Evolutionary conservation across 2,113 vertebrate species (phyloP), one percentile per base, ranked within the genome.

Genomic region (Phaethon lepturus): DNA sequence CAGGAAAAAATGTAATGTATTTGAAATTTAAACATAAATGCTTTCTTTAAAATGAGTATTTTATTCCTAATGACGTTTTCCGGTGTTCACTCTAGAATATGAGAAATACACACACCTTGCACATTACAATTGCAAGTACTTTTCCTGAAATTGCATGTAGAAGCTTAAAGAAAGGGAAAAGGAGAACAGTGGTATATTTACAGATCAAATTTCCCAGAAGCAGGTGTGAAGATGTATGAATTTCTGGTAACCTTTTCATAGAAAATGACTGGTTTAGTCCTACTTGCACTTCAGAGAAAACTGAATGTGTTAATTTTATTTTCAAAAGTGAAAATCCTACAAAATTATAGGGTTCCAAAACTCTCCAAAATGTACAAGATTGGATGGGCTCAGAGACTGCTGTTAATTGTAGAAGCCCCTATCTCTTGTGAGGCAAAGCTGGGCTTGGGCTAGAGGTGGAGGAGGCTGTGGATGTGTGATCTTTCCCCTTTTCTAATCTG

Each of bases 21-120:
- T 87, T 92, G 55, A 84, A 88, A 93, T 94, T 58, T 93, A 87
- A 90, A 72, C 50, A 64, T 91, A 82, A 38, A 33, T 47, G 45
- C 66, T 92, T 93, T 75, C 59, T 90, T 88, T 82, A 80, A 81
- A 94, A 95, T 71, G n/a, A 86, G 42, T 75, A 64, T 91, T 69
- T 95, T 93, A 59, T 94, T 93, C 73, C 40, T 91, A 84, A 78
- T 74, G 83, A 77, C 59, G 33, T 93, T 96, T 93, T 81, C 53
- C 14, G 8, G 10, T 66, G 69, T 84, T 94, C 72, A 11, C 29
- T 78, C 40, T 78, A 38, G 83, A 95, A 59, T 90, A 71, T 91
- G 80, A 93, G 87, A 91, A 92, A 88, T 90, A 47, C 19, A 44
- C 62, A 42, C 49, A 74, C 26, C 44, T 94, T 74, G 31, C 75